Percentiles rank a stretch among this genome's conserved stretches.
These are phyloP conservation scores for Thaleichthys pacificus DNA, from an alignment of 2,797 vertebrate genomes.

Conservation along the genomic window DNA sequence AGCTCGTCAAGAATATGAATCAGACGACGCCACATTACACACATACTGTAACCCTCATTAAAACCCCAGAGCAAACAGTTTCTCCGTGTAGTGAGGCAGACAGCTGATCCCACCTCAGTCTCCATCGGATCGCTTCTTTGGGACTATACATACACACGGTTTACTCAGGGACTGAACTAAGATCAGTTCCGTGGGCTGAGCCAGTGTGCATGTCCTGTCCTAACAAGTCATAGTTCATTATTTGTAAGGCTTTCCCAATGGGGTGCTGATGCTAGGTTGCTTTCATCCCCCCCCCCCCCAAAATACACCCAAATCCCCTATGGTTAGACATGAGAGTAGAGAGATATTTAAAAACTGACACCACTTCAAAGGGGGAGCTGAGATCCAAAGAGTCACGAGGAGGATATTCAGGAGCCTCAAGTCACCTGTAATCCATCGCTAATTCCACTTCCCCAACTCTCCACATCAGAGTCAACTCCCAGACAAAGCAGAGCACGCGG, in stretches of 20 bases:
- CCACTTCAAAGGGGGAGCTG: slow-evolving; percentile 70
- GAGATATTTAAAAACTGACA: slow-evolving; percentile 74
- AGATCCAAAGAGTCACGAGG: slow-evolving; percentile 72
- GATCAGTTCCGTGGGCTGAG: slow-evolving; percentile 43
- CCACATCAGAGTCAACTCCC: slow-evolving; percentile 49
- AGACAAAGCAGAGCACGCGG: neutral
- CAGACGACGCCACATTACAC: slow-evolving; percentile 55
- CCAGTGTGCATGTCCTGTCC: slow-evolving; percentile 26
- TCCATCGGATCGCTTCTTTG: slow-evolving; percentile 44
- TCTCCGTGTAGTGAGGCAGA: slow-evolving; percentile 40
- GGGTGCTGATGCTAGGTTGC: slow-evolving; percentile 61
- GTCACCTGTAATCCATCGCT: slow-evolving; percentile 75
- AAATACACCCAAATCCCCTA: slow-evolving; percentile 42
- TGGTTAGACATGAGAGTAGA: slow-evolving; percentile 70
- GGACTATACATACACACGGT: slow-evolving; percentile 32
- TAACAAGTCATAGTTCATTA: slow-evolving; percentile 60
- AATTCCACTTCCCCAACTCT: slow-evolving; percentile 63
- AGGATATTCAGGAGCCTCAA: slow-evolving; percentile 67
- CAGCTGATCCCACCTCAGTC: slow-evolving; percentile 43
- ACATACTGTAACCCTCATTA: slow-evolving; percentile 71
- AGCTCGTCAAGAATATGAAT: slow-evolving; percentile 67
- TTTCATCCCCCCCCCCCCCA: slow-evolving; percentile 53
- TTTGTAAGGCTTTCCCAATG: slow-evolving; percentile 59
- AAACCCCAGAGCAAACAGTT: slow-evolving; percentile 57
- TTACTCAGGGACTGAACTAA: slow-evolving; percentile 31